A percentile compares a stretch with the other conserved stretches of the same genome.
Conservation (phyloP, 1,140 invertebrate genomes). For the Liolophura sinensis region DNA sequence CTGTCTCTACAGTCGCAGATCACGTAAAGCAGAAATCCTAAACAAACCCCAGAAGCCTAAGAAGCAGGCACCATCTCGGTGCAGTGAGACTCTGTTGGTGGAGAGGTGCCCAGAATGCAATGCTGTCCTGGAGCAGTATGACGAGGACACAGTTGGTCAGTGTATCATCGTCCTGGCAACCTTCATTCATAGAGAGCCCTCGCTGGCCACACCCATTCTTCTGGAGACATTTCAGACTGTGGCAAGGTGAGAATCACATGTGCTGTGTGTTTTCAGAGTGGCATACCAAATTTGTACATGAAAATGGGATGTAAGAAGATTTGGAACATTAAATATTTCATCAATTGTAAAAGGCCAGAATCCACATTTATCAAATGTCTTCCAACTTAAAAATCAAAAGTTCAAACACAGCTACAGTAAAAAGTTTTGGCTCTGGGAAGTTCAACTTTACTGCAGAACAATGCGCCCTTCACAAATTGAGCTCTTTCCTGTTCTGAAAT, state of each 20-base stretch:
- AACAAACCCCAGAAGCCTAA: slow-evolving; percentile 40
- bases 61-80: slow-evolving; percentile 24
- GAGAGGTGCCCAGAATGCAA: slow-evolving; percentile 61
- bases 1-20: slow-evolving; percentile 26
- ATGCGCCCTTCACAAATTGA: too few relatives aligned
- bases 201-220: slow-evolving; percentile 86
- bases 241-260: slow-evolving; percentile 70
- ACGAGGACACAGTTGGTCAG: slow-evolving; percentile 93
- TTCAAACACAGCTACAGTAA: too few relatives aligned
- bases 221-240: slow-evolving; percentile 88
- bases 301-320: too few relatives aligned
- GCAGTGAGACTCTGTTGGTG: slow-evolving; percentile 48
- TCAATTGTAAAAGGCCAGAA: too few relatives aligned
- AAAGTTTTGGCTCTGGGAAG: too few relatives aligned
- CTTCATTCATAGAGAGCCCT: slow-evolving; percentile 94
- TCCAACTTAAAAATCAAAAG: too few relatives aligned
- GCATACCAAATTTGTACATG: too few relatives aligned
- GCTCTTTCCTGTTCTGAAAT: too few relatives aligned
- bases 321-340: too few relatives aligned
- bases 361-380: too few relatives aligned
- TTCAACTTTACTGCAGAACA: too few relatives aligned
- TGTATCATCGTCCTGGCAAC: slow-evolving; percentile 93
- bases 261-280: neutral
- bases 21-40: slow-evolving; percentile 48
- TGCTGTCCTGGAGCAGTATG: slow-evolving; percentile 87